Evolutionary conservation across 2,113 vertebrate genomes (phyloP).

Genomic region (Anolis carolinensis): DNA sequence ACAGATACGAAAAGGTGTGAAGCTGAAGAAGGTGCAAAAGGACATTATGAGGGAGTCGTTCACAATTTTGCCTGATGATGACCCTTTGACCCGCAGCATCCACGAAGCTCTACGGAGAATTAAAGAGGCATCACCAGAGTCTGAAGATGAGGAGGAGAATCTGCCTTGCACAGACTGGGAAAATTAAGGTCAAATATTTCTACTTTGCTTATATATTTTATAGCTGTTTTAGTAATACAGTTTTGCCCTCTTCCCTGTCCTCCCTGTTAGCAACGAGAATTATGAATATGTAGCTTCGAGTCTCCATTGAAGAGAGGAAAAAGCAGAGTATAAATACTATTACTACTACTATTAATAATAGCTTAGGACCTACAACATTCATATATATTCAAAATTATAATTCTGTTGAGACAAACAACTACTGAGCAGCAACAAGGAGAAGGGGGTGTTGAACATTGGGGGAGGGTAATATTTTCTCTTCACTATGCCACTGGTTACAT

Average conservation of each 20-base stretch:
- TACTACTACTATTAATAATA: too few relatives aligned
- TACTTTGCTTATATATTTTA: constrained; percentile 8
- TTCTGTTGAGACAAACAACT: too few relatives aligned
- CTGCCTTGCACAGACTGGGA: constrained; percentile 95
- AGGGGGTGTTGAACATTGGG: too few relatives aligned
- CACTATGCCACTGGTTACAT: too few relatives aligned
- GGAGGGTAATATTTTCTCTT: too few relatives aligned
- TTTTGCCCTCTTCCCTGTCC: not conserved
- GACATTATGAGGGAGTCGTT: constrained; percentile 84
- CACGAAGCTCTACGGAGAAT: constrained; percentile 95
- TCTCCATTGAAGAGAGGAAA: too few relatives aligned
- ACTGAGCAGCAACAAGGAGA: too few relatives aligned
- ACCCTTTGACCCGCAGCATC: constrained; percentile 96
- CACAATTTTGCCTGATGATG: constrained; percentile 83
- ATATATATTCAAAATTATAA: constrained; percentile 5
- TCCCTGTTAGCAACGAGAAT: not conserved
- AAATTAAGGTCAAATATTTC: constrained; percentile 81
- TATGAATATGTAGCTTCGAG: not conserved
- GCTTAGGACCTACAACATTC: constrained; percentile 14
- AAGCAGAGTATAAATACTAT: too few relatives aligned
- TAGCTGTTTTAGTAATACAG: constrained; percentile 16
- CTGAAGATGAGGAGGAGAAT: constrained; percentile 94
- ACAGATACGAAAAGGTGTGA: constrained; percentile 95
- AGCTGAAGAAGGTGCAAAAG: constrained; percentile 93
- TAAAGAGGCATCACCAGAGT: constrained; percentile 97